Base-by-base conservation (phyloP, 2,888 invertebrate genomes). In the Plagodis dolabraria region DNA sequence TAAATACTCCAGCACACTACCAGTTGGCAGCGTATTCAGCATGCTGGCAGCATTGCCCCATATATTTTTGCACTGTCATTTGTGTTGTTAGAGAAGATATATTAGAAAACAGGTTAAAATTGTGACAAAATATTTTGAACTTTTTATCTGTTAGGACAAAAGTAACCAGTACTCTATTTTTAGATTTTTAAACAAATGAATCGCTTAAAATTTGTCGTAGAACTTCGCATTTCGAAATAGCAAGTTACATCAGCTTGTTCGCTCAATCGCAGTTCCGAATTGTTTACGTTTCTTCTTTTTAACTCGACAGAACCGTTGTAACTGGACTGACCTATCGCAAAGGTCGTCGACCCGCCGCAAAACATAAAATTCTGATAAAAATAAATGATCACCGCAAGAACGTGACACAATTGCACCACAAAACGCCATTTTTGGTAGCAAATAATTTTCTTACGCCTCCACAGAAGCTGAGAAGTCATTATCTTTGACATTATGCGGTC, bases 401-500 rank as follows among this genome's bases (percentile, higher is more conserved):
- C 48, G 53, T 58, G 60, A 50, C 59, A 52, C 49, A 67, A 65
- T 63, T 73, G 63, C 63, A 75, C 68, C 71, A 69, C 65, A 69
- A 74, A 75, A 67, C 65, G 57, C 71, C 75, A 69, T 75, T 71
- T 79, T 79, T 60, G 72, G 76, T 58, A 61, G 63, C 57, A 53
- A 74, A 69, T 64, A 72, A 77, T 77, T 74, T 69, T 70, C 49
- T 61, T 68, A 60, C 65, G 53, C 43, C 54, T 63, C 57, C 55
- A 55, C 52, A 59, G 48, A 8, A 45, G 67, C 63, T 69, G 71
- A 52, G 63, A 74, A 70, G 71, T 77, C 68, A 80, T 82, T 79
- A 80, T 68, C 67, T 68, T 66, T 67, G 72, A 71, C 71, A 80
- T 80, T 80, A 77, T 74, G 76, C 79, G 83, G 83, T 83, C 80